A percentile compares a stretch with the other conserved stretches of the same genome.
phyloP scores from a whole-genome alignment of 2,113 vertebrate species.

The Psittacula cyanocephala region DNA sequence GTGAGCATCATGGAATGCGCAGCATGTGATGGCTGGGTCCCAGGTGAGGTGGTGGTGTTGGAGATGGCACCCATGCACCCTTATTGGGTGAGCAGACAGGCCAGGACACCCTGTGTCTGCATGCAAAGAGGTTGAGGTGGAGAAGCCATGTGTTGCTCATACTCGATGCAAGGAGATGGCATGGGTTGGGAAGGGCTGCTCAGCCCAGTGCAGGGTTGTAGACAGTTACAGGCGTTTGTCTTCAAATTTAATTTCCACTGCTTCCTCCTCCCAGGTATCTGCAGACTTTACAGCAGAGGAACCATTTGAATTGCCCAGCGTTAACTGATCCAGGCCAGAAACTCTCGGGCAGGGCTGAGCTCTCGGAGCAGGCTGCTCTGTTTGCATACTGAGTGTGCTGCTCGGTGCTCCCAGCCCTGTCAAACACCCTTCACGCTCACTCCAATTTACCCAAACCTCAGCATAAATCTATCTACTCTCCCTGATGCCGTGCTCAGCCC shows the following conservation, averaged over 20 bases:
- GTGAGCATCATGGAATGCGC: accelerated
- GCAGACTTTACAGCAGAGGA: not conserved
- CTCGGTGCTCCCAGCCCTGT: not conserved
- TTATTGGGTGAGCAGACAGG: not conserved
- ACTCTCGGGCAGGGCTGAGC: not conserved
- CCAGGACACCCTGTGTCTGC: not conserved
- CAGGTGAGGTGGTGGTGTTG: not conserved
- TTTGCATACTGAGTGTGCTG: not conserved
- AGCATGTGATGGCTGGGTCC: not conserved
- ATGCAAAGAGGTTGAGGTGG: accelerated
- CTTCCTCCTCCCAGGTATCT: accelerated
- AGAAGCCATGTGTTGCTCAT: accelerated
- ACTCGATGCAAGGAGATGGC: accelerated
- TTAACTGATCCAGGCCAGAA: not conserved
- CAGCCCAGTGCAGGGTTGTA: not conserved
- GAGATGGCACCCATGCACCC: not conserved
- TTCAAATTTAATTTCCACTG: not conserved
- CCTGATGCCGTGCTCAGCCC: not conserved
- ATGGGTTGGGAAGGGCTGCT: not conserved
- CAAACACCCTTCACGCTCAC: not conserved
- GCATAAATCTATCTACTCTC: not conserved
- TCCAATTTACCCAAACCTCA: not conserved
- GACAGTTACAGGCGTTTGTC: not conserved
- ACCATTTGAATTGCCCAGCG: accelerated
- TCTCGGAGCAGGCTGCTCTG: not conserved